A percentile compares a stretch with the other conserved stretches of the same genome.
Conservation (phyloP, 2,113 vertebrate genomes). For the Silurus meridionalis region DNA sequence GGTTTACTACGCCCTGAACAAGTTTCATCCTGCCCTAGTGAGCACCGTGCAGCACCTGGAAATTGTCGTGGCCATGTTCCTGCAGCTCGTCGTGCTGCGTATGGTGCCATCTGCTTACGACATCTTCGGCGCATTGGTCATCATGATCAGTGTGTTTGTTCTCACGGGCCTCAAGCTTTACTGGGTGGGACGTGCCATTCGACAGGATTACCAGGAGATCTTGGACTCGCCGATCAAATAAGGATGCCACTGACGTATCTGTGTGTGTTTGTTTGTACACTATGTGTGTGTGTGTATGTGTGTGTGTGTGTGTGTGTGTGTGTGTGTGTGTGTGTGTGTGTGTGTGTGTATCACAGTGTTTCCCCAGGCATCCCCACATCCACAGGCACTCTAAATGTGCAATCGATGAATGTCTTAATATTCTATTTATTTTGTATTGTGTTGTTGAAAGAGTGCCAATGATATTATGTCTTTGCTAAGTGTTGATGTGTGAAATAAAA, state of each 20-base stretch:
- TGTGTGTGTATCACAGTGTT: slow-evolving; percentile 68
- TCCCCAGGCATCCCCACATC: slow-evolving; percentile 49
- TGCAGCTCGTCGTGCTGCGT: slow-evolving; percentile 89
- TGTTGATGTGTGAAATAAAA: slow-evolving; percentile 71
- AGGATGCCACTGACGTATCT: slow-evolving; percentile 48
- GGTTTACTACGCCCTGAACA: slow-evolving; percentile 93
- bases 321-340: slow-evolving; percentile 43
- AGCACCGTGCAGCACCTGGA: slow-evolving; percentile 97
- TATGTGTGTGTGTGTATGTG: slow-evolving; percentile 12
- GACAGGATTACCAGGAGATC: slow-evolving; percentile 94
- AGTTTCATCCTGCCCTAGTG: slow-evolving; percentile 94
- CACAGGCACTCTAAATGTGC: slow-evolving; percentile 55
- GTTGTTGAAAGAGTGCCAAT: slow-evolving; percentile 71
- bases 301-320: slow-evolving; percentile 25
- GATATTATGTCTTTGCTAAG: slow-evolving; percentile 73
- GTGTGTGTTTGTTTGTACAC: slow-evolving; percentile 18
- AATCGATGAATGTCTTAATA: slow-evolving; percentile 73
- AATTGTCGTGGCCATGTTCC: slow-evolving; percentile 92
- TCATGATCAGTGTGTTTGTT: slow-evolving; percentile 90
- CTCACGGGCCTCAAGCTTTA: slow-evolving; percentile 91
- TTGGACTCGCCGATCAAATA: slow-evolving; percentile 93
- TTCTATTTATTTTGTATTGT: slow-evolving; percentile 72
- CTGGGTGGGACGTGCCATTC: slow-evolving; percentile 80
- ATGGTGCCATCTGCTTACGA: slow-evolving; percentile 91
- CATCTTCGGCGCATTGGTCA: slow-evolving; percentile 85